Percentiles rank a stretch among this genome's conserved stretches.
Evolutionary conservation across 2,888 invertebrate genomes (phyloP).

Genomic region (Rhagium mordax): DNA sequence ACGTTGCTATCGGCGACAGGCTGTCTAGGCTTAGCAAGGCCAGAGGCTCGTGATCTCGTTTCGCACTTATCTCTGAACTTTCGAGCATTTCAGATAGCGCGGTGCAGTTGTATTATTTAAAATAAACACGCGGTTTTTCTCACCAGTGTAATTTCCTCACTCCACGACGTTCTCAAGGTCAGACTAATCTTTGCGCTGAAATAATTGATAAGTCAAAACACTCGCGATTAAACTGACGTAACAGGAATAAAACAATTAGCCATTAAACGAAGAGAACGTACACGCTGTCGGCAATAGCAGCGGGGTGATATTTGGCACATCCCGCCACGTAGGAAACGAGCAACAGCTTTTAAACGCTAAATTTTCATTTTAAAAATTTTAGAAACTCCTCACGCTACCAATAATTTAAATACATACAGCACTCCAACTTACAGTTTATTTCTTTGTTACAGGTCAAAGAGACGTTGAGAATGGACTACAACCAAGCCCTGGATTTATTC

Average conservation of each 20-base stretch:
- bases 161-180: not conserved
- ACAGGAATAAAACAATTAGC: too few species aligned
- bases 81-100: slow-evolving; percentile 18
- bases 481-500: slow-evolving; percentile 68
- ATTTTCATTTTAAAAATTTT: slow-evolving; percentile 26
- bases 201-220: not conserved
- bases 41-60: slow-evolving; percentile 47
- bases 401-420: slow-evolving; percentile 11
- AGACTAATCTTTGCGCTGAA: not conserved
- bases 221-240: not conserved
- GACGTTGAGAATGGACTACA: slow-evolving; percentile 69
- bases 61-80: slow-evolving; percentile 25
- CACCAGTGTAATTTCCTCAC: not conserved
- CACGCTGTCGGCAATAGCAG: too few species aligned
- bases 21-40: slow-evolving; percentile 57
- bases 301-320: too few species aligned
- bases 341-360: too few species aligned
- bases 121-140: not conserved
- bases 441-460: slow-evolving; percentile 69
- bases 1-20: slow-evolving; percentile 54
- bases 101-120: not conserved
- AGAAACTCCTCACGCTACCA: slow-evolving; percentile 12
- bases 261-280: too few species aligned
- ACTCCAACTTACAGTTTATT: not conserved
- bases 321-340: too few species aligned